Percentiles rank a stretch among this genome's conserved stretches.
phyloP scores from a whole-genome alignment of 1,140 invertebrate species.

The Sitophilus oryzae region DNA sequence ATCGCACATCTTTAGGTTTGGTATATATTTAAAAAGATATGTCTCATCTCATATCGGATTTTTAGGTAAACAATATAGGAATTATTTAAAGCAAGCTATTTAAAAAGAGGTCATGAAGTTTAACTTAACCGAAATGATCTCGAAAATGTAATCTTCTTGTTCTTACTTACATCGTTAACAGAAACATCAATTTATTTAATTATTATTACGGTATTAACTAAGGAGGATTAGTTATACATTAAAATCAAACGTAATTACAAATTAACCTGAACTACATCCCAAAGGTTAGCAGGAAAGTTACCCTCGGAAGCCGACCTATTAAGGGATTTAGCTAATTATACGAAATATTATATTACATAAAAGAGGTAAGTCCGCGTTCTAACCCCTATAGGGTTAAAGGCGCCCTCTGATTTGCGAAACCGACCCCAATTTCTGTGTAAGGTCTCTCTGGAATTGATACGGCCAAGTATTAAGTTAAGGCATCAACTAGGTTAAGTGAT shows the following conservation, averaged over 20 bases:
- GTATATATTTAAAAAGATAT: no score
- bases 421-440: not conserved
- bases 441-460: not conserved
- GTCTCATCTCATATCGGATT: no score
- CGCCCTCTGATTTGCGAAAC: not conserved
- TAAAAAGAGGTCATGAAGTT: no score
- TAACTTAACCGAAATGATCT: no score
- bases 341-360: not conserved
- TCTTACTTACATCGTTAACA: not conserved
- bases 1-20: no score
- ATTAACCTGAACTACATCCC: not conserved
- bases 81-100: no score
- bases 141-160: no score
- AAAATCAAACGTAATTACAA: not conserved
- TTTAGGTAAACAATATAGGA: no score
- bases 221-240: not conserved
- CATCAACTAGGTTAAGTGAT: no score
- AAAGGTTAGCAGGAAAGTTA: not conserved
- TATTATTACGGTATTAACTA: not conserved
- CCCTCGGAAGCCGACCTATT: not conserved
- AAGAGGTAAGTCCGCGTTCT: not conserved
- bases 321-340: not conserved
- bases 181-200: not conserved
- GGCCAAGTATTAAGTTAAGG: no score
- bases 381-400: not conserved